Evolutionary conservation across 2,113 vertebrate species (phyloP), one percentile per base, ranked within the genome.

Genomic region (Lepisosteus osseus): DNA sequence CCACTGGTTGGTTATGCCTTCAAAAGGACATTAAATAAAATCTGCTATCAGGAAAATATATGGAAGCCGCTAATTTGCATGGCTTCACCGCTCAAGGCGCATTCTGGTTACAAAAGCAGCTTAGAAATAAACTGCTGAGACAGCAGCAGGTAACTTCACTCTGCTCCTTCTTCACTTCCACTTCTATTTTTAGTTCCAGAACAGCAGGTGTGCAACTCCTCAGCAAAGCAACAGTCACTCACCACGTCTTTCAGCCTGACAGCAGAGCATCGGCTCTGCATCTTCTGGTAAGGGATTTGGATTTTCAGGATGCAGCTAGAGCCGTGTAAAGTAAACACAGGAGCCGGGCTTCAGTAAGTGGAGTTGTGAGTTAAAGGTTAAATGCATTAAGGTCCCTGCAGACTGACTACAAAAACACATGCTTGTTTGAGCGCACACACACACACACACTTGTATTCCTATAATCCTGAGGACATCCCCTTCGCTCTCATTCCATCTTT

Each of bases 131-230:
- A 17, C 15, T 41, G 68, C 61, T 59, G 47, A 62, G 12, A 40
- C 73, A 74, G 41, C 41, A 54, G 29, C 51, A 74, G 43, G 54
- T 59, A 47, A 41, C 67, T 13, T 40, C 55, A 61, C 61, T 56
- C 41, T 29, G 69, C 40, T 11, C 7, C 12, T 40, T 61, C 41
- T 40, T 42, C 12, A 41, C 54, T 70, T 51, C 68, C 13, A 17
- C 17, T 54, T 15, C 45, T 70, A 75, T 70, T 70, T 66, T 57
- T 75, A 70, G 71, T 55, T 42, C 9, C 55, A 57, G 59, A 15
- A 17, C 45, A 15, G 13, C 40, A 54, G 41, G 7, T 7, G 29
- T 40, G 61, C 68, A 57, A 42, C 61, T 56, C 1, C 44, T 61
- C 29, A 65, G 44, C 11, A 56, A 45, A 41, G 45, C 56, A 17